Conservation (phyloP, 2,113 vertebrate species). For the Uria lomvia region DNA sequence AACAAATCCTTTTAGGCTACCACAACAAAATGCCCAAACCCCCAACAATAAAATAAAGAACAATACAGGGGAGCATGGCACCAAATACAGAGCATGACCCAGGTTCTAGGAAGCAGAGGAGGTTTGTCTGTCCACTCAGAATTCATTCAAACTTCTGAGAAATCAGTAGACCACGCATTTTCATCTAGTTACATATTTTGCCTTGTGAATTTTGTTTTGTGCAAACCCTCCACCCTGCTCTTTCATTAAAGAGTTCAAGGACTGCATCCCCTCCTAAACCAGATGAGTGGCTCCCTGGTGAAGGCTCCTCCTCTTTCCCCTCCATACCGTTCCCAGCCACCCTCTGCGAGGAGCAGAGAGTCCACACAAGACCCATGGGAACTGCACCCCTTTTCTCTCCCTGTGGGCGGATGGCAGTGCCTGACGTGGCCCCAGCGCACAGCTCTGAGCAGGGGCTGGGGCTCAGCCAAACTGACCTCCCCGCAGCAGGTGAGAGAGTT, state of each 20-base stretch:
- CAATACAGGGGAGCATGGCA: rapidly evolving
- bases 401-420: rapidly evolving
- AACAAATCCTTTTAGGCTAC: constrained; percentile 34
- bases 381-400: neutral
- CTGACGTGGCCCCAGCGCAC: rapidly evolving
- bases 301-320: neutral
- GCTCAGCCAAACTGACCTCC: neutral
- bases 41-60: neutral
- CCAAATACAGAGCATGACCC: neutral
- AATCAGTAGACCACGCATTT: neutral
- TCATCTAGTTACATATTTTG: neutral
- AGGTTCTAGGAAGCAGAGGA: neutral
- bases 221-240: neutral
- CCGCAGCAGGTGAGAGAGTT: neutral
- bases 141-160: neutral
- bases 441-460: neutral
- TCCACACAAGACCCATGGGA: neutral
- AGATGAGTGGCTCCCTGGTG: neutral
- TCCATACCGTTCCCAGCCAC: neutral
- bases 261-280: neutral
- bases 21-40: constrained; percentile 15
- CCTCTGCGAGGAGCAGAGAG: neutral
- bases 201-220: neutral
- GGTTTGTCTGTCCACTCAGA: neutral
- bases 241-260: neutral